Percentiles rank a stretch among this genome's conserved stretches.
Evolutionary conservation across 2,113 vertebrate species (phyloP).

Genomic region (Phoenicopterus ruber): DNA sequence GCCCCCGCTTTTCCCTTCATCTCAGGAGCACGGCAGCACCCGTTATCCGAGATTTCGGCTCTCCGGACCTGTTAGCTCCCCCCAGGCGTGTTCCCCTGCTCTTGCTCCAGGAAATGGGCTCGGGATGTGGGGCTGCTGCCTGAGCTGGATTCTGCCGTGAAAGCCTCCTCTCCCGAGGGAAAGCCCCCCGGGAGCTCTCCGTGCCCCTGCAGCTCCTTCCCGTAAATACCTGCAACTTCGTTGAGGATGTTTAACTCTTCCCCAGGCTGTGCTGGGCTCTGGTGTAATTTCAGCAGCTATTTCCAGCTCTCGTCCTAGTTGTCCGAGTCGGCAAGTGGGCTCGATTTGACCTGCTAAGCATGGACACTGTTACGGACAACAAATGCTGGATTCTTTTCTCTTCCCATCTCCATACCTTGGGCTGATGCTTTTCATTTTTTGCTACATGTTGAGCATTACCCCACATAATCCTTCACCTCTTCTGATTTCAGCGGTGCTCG

Average conservation of each 20-base stretch:
- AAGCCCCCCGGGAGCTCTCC: neutral
- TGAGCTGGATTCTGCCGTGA: neutral
- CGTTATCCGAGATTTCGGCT: neutral
- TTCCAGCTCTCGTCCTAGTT: neutral
- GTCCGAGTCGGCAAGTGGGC: neutral
- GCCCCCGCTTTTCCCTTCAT: neutral
- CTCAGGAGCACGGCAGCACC: neutral
- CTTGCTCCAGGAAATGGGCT: neutral
- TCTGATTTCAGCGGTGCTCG: neutral
- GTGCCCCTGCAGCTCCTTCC: neutral
- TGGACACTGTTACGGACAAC: neutral
- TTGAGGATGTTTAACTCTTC: neutral
- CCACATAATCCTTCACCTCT: neutral
- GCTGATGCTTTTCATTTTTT: neutral
- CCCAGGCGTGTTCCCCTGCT: neutral
- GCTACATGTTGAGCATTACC: no score
- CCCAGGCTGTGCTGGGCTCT: neutral
- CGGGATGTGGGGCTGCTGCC: neutral
- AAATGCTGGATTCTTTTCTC: neutral
- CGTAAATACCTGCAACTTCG: neutral
- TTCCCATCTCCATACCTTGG: neutral
- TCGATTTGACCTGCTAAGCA: neutral
- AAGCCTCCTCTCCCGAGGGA: neutral
- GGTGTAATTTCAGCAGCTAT: neutral
- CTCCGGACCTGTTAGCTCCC: neutral